Evolutionary conservation across 2,113 vertebrate genomes (phyloP), one percentile per base, ranked within the genome.

Genomic region (Columba janthina): DNA sequence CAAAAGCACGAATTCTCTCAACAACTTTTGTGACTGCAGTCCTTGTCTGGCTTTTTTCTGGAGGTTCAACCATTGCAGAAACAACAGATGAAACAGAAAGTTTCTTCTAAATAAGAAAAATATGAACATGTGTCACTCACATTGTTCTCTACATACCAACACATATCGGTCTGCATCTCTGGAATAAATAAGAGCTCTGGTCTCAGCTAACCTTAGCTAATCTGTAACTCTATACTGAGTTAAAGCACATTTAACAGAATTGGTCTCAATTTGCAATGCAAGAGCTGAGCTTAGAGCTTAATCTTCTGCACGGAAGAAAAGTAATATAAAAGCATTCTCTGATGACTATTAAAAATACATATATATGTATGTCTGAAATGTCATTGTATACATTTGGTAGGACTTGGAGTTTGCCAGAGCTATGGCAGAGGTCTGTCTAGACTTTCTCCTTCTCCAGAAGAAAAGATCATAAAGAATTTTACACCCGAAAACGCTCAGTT

Each of bases 1-100:
- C 98, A 97, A 98, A 97, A 54, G 98, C 98, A n/a, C 97, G 96
- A 56, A 98, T 98, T 84, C 96, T 98, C 95, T 98, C 97, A 78
- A 98, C 97, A 94, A 98, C 98, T 96, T 98, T 95, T 29, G 93
- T 95, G 88, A 98, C 93, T 25, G 95, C 79, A 91, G 85, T 95
- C 56, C 96, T 97, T 58, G 97, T 97, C 46, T 85, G 97, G 85
- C 96, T 81, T 53, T 96, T 53, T 88, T 64, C 32, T 44, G 89
- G 50, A 17, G 60, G 62, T 62, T 97, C 94, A 40, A 89, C 58
- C 26, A 42, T 64, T 66, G 82, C 94, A 75, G 96, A 96, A 74
- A 34, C 44, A 22, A 69, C 1, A 62, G 85, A 56, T 32, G 89
- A 85, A 82, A 75, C 32, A 75, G 93, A 84, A 92, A 64, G 93